These are phyloP conservation scores for Quadroppia sp. DNA, from an alignment of 2,888 invertebrate genomes.

Conservation along the genomic window DNA sequence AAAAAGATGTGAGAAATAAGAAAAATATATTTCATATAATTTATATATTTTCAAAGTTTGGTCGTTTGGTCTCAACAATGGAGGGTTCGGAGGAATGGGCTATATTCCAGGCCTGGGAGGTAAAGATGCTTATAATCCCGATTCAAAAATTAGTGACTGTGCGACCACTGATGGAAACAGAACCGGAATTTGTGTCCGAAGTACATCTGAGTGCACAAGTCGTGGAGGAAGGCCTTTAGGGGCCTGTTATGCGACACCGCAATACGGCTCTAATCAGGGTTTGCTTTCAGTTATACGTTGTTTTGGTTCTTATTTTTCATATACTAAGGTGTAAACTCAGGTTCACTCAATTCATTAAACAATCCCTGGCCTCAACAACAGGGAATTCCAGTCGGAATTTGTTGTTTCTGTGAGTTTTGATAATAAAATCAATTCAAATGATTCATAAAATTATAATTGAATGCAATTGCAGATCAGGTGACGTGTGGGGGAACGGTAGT, in stretches of 20 bases:
- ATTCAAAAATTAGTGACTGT: constrained; percentile 35
- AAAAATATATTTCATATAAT: neutral
- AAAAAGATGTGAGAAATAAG: constrained; percentile 18
- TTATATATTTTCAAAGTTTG: constrained; percentile 10
- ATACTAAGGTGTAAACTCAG: neutral
- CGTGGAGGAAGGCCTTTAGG: constrained; percentile 41
- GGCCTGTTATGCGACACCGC: constrained; percentile 38
- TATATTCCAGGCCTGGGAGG: neutral
- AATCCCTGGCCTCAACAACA: constrained; percentile 3
- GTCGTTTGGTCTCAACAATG: neutral
- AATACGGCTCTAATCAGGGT: constrained; percentile 18
- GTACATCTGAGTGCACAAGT: constrained; percentile 34
- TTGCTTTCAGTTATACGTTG: neutral
- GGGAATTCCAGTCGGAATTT: constrained; percentile 42
- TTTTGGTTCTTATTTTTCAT: neutral
- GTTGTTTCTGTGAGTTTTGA: constrained; percentile 40
- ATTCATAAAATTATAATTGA: neutral
- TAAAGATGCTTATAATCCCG: neutral
- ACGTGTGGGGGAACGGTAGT: constrained; percentile 38
- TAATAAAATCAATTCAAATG: neutral
- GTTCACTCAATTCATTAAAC: neutral
- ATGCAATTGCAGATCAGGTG: constrained; percentile 31
- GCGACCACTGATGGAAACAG: constrained; percentile 42
- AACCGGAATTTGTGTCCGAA: constrained; percentile 42
- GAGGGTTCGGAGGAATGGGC: neutral